phyloP scores from a whole-genome alignment of 2,888 invertebrate genomes.

The Drosophila affinis region DNA sequence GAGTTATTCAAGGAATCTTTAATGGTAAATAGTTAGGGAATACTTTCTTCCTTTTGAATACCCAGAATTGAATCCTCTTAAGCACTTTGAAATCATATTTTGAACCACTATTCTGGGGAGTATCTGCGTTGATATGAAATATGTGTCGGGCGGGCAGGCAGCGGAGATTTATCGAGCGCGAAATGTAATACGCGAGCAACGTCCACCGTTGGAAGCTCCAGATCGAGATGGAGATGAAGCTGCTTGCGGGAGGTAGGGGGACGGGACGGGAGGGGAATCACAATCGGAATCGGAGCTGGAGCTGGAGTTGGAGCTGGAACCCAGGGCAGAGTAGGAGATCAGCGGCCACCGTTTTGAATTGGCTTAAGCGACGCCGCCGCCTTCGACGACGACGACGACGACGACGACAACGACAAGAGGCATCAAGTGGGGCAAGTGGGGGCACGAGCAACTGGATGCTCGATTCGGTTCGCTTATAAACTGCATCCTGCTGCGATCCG shows the following conservation, averaged over 20 bases:
- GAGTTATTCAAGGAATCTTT: background rate
- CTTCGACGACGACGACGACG: conserved; percentile 24
- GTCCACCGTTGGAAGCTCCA: conserved; percentile 39
- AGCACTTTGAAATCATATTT: background rate
- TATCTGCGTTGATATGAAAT: conserved; percentile 80
- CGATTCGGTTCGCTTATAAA: conserved; percentile 78
- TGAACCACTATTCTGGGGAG: conserved; percentile 57
- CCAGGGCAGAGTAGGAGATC: conserved; percentile 46
- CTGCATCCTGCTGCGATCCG: conserved; percentile 74
- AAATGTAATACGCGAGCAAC: conserved; percentile 83
- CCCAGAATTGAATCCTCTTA: background rate
- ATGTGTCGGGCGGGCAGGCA: conserved; percentile 76
- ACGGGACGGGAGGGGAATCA: background rate
- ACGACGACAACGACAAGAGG: conserved; percentile 1
- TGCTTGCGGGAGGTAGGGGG: background rate
- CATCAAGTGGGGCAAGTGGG: conserved; percentile 21
- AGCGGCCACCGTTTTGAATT: conserved; percentile 79
- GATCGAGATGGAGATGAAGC: conserved; percentile 25
- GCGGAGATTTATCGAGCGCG: conserved; percentile 83
- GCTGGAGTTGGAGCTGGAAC: background rate
- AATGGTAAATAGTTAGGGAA: no score
- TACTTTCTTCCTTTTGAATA: no score
- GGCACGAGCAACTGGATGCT: conserved; percentile 50
- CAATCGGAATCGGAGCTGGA: background rate
- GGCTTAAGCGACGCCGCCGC: conserved; percentile 77